phyloP scores from a whole-genome alignment of 2,888 invertebrate genomes.

The Troilus luridus region DNA sequence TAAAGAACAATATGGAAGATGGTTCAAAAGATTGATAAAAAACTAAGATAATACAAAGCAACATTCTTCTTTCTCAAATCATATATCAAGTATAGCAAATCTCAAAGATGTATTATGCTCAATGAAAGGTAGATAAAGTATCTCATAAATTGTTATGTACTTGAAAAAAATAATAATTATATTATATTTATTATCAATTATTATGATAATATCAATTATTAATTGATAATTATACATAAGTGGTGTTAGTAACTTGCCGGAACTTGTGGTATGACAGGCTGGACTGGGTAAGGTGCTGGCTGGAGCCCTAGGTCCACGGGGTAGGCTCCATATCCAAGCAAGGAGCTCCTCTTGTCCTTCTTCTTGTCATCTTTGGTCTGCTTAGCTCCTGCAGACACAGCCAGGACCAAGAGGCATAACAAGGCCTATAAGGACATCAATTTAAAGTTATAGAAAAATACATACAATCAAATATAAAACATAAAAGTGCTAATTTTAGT shows the following conservation, averaged over 20 bases:
- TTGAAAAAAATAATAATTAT: no score
- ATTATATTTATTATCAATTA: no score
- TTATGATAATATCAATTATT: no score
- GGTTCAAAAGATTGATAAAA: no score
- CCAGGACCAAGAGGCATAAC: constrained; percentile 4
- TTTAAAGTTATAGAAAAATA: not conserved
- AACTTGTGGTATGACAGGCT: constrained; percentile 7
- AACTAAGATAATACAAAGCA: no score
- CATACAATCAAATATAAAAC: not conserved
- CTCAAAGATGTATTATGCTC: no score
- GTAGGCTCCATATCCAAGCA: constrained; percentile 18
- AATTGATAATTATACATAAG: not conserved
- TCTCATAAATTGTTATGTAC: no score
- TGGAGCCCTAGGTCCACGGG: not conserved
- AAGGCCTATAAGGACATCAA: not conserved
- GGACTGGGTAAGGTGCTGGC: not conserved
- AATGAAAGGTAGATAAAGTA: no score
- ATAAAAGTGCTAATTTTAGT: not conserved
- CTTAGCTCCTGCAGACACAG: constrained; percentile 3
- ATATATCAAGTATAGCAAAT: no score
- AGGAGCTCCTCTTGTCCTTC: constrained; percentile 39
- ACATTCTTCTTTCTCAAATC: no score
- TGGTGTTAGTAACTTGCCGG: not conserved
- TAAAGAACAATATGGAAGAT: no score
- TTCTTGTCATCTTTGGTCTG: not conserved